These are phyloP conservation scores for Corythaixoides concolor DNA, from an alignment of 2,113 vertebrate genomes.

Conservation along the genomic window DNA sequence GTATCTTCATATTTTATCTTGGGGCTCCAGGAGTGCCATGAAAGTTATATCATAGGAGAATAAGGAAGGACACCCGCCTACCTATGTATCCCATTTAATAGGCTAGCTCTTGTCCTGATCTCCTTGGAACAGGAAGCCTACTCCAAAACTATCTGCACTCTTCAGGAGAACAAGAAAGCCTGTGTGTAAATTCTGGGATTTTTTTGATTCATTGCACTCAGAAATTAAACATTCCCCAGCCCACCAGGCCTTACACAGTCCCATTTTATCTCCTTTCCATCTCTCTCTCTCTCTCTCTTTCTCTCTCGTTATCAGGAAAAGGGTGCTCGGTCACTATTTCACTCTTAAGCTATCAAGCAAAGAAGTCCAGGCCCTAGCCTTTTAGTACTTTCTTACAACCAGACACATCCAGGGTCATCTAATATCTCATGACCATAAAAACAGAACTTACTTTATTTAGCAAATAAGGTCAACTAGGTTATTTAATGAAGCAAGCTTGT, in stretches of 20 bases:
- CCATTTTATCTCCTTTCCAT: neutral
- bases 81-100: neutral
- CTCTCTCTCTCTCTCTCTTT: neutral
- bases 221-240: neutral
- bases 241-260: neutral
- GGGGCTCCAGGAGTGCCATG: neutral
- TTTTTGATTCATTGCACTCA: neutral
- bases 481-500: constrained; percentile 29
- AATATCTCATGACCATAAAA: neutral
- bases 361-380: neutral
- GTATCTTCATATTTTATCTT: neutral
- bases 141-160: neutral
- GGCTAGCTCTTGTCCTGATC: neutral
- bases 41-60: neutral
- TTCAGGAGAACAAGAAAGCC: neutral
- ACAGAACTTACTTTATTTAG: constrained; percentile 42
- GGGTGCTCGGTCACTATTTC: neutral
- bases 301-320: neutral
- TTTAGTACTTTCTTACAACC: neutral
- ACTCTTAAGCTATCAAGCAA: neutral
- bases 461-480: constrained; percentile 22
- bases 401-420: neutral
- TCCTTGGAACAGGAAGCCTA: neutral
- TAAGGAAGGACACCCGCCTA: too few relatives aligned
- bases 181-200: neutral